Evolutionary conservation across 2,888 invertebrate genomes (phyloP).

Genomic region (Drosophila multiciliata): DNA sequence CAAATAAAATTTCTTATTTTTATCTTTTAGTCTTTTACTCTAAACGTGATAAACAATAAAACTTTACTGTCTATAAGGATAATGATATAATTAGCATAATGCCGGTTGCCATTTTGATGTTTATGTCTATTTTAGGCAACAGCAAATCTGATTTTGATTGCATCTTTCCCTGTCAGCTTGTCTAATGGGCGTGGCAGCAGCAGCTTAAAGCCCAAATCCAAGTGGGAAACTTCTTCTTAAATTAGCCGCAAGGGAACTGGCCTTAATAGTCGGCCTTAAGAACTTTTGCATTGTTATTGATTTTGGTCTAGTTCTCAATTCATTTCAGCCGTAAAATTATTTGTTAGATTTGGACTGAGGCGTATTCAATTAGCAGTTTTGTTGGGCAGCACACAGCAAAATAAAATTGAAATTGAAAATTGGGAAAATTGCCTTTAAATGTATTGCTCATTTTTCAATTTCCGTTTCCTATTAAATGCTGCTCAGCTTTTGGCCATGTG

Average conservation of each 20-base stretch:
- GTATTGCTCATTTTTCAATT: slow-evolving; percentile 42
- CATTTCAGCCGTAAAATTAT: neutral
- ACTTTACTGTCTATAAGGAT: slow-evolving; percentile 41
- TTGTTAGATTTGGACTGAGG: slow-evolving; percentile 16
- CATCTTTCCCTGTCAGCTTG: slow-evolving; percentile 1
- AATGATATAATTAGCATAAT: slow-evolving; percentile 68
- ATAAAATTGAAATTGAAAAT: slow-evolving; percentile 36
- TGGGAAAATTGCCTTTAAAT: slow-evolving; percentile 41
- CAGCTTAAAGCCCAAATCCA: slow-evolving; percentile 15
- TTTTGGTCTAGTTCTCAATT: slow-evolving; percentile 11
- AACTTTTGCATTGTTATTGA: slow-evolving; percentile 16
- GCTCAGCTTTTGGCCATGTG: slow-evolving; percentile 44
- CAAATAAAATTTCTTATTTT: neutral
- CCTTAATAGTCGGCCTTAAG: slow-evolving; percentile 2
- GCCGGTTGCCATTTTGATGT: slow-evolving; percentile 21
- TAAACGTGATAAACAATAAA: slow-evolving; percentile 33
- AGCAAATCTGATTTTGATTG: slow-evolving; percentile 56
- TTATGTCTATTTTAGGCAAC: slow-evolving; percentile 39
- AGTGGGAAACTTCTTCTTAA: neutral
- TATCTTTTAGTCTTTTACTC: neutral
- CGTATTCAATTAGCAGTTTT: slow-evolving; percentile 50
- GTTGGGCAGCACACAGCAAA: slow-evolving; percentile 11
- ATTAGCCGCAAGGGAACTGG: neutral
- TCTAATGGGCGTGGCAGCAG: slow-evolving; percentile 14
- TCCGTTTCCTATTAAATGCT: slow-evolving; percentile 46